Base-by-base conservation (phyloP, 53 echinoderm and acorn worm genomes). In the Holothuria scabra region DNA sequence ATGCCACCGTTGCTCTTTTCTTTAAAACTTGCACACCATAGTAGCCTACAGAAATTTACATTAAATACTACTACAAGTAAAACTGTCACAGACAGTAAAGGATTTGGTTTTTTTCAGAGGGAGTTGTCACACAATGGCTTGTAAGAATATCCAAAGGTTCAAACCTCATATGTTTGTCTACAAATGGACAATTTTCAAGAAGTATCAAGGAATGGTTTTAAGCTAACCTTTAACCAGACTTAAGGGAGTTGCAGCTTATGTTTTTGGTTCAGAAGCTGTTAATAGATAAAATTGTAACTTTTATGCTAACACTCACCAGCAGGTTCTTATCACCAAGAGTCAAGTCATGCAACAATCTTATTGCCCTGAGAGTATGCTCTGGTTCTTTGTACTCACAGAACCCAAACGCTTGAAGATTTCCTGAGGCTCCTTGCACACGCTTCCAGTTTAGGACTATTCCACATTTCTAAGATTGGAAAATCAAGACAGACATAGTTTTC, bases 311-410 rank as follows among this genome's bases (percentile, higher is more conserved):
- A 68, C 92, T 86, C 80, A 92, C 93, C 91, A 94, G 79, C 46
- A 97, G 83, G 76, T 94, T 97, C 67, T 92, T 97, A 21, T 94
- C 97, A 57, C 94, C 97, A 31, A 97, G 83, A 58, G 92, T 88
- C 48, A 92, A 79, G 8, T 97, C 97, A 83, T 97, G 97, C 60
- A 97, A 85, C 55, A 97, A 85, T 34, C 97, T 92, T 80, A 97
- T 97, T 23, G 97, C 94, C 32, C 97, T 81, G 5, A 97, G 85
- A 44, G 94, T 90, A 28, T 92, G 85, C 61, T 96, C 94, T 2
- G 94, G 97, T 12, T 92, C 94, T 25, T 84, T 86, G 82, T 97
- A 97, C 82, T 97, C 97, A 85, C 97, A 97, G 86, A 97, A 97
- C 35, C 97, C 97, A 87, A 97, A 97, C 0, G 94, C 97, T 81